phyloP scores from a whole-genome alignment of 1,140 invertebrate genomes.

The Solen grandis region DNA sequence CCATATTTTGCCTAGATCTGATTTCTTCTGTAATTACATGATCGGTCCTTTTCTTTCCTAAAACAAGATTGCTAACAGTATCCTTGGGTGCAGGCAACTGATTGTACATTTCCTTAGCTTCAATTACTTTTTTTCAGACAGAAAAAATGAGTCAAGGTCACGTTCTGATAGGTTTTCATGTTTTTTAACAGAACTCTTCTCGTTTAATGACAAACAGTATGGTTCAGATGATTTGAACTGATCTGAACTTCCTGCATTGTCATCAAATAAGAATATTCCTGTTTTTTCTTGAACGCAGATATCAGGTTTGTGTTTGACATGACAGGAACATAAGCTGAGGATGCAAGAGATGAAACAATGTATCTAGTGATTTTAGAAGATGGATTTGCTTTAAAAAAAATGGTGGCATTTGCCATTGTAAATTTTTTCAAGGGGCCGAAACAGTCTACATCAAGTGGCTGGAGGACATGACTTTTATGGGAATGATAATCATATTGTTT shows the following conservation, averaged over 20 bases:
- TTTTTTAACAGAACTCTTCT: too few relatives aligned
- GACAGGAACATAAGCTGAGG: background rate
- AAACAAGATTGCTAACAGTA: background rate
- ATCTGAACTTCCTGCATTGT: slow-evolving; percentile 1
- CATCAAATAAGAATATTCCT: slow-evolving; percentile 29
- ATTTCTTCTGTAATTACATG: too few relatives aligned
- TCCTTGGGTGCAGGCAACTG: background rate
- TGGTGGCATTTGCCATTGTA: slow-evolving; percentile 33
- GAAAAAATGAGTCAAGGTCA: too few relatives aligned
- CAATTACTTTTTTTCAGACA: slow-evolving; percentile 10
- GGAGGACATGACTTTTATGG: slow-evolving; percentile 40
- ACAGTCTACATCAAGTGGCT: slow-evolving; percentile 20
- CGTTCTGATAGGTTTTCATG: too few relatives aligned
- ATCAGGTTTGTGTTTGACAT: slow-evolving; percentile 8
- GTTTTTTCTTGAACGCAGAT: slow-evolving; percentile 21
- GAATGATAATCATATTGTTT: slow-evolving; percentile 32
- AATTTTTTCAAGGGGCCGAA: slow-evolving; percentile 32
- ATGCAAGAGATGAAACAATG: slow-evolving; percentile 25
- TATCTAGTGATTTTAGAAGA: slow-evolving; percentile 35
- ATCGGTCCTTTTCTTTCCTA: slow-evolving; percentile 25
- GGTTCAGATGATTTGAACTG: slow-evolving; percentile 11
- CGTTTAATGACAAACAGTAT: background rate
- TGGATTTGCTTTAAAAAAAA: slow-evolving; percentile 20
- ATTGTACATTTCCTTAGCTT: slow-evolving; percentile 12
- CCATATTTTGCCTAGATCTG: too few relatives aligned